Conservation (phyloP, 2,888 invertebrate genomes). For the Hirtodrosophila cameraria region DNA sequence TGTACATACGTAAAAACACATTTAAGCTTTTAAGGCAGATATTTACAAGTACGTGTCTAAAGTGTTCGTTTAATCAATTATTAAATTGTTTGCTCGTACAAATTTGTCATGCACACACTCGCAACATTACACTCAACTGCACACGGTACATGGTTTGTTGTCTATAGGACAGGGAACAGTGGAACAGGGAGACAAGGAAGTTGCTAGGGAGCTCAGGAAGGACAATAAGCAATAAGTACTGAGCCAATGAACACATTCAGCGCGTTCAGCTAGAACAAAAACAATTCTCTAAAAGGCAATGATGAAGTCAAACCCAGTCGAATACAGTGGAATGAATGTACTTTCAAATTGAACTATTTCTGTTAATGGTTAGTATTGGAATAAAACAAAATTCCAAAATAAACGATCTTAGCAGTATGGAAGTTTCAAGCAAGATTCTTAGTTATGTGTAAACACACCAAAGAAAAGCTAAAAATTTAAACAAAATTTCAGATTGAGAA, state of each 20-base stretch:
- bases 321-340: constrained; percentile 30
- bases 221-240: constrained; percentile 19
- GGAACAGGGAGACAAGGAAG: neutral
- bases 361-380: too few relatives aligned
- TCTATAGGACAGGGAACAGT: neutral
- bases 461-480: too few relatives aligned
- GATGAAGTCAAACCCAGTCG: neutral
- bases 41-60: constrained; percentile 21
- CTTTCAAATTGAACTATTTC: too few relatives aligned
- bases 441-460: too few relatives aligned
- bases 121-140: constrained; percentile 35
- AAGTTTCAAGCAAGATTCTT: too few relatives aligned
- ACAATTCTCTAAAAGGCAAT: constrained; percentile 26
- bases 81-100: constrained; percentile 49
- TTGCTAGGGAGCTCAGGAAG: neutral
- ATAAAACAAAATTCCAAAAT: too few relatives aligned
- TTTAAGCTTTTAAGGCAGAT: constrained; percentile 12
- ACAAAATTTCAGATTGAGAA: too few relatives aligned
- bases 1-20: neutral
- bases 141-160: constrained; percentile 7
- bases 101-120: constrained; percentile 45
- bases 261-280: constrained; percentile 53
- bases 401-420: too few relatives aligned
- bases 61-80: constrained; percentile 50
- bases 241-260: constrained; percentile 55